Base-by-base conservation (phyloP, 2,113 vertebrate species). In the Indicator maculatus region DNA sequence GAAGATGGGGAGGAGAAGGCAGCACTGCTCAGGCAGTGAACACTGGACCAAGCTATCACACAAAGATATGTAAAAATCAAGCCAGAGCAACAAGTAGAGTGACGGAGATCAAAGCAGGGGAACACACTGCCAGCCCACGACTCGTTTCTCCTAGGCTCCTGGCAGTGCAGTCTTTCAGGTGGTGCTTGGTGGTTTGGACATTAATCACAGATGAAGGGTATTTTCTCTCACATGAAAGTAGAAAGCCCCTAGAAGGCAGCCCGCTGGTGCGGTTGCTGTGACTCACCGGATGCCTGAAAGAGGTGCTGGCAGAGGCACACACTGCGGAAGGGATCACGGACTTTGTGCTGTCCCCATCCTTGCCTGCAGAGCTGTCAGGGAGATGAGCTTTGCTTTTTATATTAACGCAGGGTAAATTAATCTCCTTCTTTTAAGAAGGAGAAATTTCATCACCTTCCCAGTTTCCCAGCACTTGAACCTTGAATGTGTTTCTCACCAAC, bases 281-380 rank as follows among this genome's bases (percentile, higher is more conserved):
- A 56, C 66, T 85, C 52, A 63, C 50, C 3, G 8, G 59, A 36
- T 1, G 12, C 31, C 30, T 14, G 10, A 50, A 71, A 53, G 53
- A 75, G 33, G 28, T 33, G 19, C 45, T 86, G 59, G 74, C 78
- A 91, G 64, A 81, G 63, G 36, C 85, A 78, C 0, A 0, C 16
- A 60, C 18, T 28, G 85, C 61, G 2, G 9, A 27, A 71, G 60
- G 38, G 58, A 86, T 52, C 58, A 27, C 0, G 5, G 56, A 78
- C 52, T 59, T 83, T 23, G 60, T 16, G 27, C 69, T 1, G 7
- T 65, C 50, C 19, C 24, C 0, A 2, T 45, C 44, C 65, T 61
- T 0, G 0, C 60, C 76, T 0, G 3, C 0, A 0, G 80, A 92
- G 28, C 59, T 1, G 2, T 50, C 44, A n/a, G 38, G 28, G n/a